Conservation (phyloP, 2,113 vertebrate species). For the Boleophthalmus pectinirostris region DNA sequence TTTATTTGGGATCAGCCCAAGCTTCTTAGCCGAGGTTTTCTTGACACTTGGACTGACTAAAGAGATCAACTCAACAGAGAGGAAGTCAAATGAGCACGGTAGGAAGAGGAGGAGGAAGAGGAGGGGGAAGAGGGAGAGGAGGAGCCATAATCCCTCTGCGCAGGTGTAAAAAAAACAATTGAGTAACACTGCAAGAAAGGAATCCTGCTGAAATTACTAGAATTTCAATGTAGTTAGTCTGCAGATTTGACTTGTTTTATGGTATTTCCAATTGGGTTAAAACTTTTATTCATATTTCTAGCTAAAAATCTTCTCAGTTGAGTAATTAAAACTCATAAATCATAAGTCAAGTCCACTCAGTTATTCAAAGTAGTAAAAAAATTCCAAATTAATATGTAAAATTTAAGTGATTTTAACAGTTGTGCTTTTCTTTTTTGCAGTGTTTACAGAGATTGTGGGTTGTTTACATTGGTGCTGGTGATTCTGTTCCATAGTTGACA, state of each 20-base stretch:
- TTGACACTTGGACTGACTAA: conserved; percentile 57
- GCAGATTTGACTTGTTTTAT: background rate
- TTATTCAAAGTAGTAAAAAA: no score
- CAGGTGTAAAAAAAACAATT: conserved; percentile 42
- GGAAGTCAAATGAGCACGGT: conserved; percentile 31
- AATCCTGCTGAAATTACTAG: background rate
- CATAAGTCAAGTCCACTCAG: no score
- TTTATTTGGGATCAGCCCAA: conserved; percentile 51
- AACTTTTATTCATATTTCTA: no score
- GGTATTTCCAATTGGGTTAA: background rate
- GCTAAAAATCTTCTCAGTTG: no score
- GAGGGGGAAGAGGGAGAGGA: conserved; percentile 32
- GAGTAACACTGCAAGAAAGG: background rate
- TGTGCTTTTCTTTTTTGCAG: background rate
- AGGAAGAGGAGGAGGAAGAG: conserved; percentile 39
- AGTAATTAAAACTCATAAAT: no score
- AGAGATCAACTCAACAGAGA: conserved; percentile 34
- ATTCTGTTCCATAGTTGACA: conserved; percentile 3
- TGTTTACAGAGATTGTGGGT: background rate
- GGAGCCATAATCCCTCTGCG: conserved; percentile 34
- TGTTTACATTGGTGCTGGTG: conserved; percentile 14
- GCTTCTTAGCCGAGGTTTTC: conserved; percentile 59
- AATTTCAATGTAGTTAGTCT: background rate
- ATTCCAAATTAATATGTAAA: no score
- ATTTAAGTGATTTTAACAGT: background rate